Base-by-base conservation (phyloP, 1,140 invertebrate genomes). In the Triops cancriformis region DNA sequence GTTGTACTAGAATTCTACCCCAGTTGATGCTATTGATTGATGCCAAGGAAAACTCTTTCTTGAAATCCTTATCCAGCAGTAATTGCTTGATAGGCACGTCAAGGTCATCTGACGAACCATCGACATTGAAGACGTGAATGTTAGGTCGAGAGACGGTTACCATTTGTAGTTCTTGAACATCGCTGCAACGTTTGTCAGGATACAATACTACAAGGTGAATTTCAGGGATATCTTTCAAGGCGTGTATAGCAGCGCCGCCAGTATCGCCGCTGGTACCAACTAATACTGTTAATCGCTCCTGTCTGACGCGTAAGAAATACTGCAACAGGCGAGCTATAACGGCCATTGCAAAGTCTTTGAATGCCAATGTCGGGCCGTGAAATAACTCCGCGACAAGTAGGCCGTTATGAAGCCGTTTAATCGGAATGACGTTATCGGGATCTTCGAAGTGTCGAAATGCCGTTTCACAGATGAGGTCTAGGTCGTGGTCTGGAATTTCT, bases 191-290 rank as follows among this genome's bases (percentile, higher is more conserved):
- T 7, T 83, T 85, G 64, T 83, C 81, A 10, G 87, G 87, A 73
- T 86, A 83, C 6, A 88, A 78, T 0, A 88, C 86, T 37, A 88
- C 81, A 7, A 87, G 83, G 81, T 88, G 85, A 10, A 87, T 82
- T 76, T 80, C 80, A 26, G 83, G 75, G 4, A 84, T 80, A 7
- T 84, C 85, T 18, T 81, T 75, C 2, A 88, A 83, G 64, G 84
- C 82, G 77, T 86, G 84, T 76, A 88, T 86, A 6, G 86, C 87
- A 14, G 87, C 82, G 82, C 86, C 86, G 37, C 87, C 87, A 0
- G 87, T 88, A 80, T 88, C 87, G 7, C 87, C 87, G 37, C 87
- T 87, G 10, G 87, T 88, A 10, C 82, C 87, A 84, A 81, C 79
- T 37, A 76, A 72, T 26, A 78, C 43, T 37, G n/a, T 77, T 73